Evolutionary conservation across 2,888 invertebrate genomes (phyloP).

Genomic region (Acleris literana): DNA sequence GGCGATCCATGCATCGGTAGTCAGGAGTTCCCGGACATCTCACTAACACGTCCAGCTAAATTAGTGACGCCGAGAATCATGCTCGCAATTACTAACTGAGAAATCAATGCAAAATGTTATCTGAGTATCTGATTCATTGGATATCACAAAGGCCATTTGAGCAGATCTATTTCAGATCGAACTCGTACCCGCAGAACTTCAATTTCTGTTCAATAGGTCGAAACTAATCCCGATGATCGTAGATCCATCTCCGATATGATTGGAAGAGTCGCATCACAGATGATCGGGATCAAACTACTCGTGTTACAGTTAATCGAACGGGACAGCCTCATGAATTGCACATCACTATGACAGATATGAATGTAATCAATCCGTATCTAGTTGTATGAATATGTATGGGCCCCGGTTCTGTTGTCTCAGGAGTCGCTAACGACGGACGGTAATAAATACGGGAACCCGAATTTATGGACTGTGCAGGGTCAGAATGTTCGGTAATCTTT

Average conservation of each 20-base stretch:
- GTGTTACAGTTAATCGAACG: slow-evolving; percentile 33
- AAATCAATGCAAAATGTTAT: no score
- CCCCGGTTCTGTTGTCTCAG: slow-evolving; percentile 30
- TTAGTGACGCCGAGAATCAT: no score
- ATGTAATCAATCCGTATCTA: slow-evolving; percentile 35
- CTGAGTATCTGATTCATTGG: slow-evolving; percentile 17
- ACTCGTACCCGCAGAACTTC: slow-evolving; percentile 29
- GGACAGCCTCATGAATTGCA: slow-evolving; percentile 35
- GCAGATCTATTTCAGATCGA: slow-evolving; percentile 32
- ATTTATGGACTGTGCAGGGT: slow-evolving; percentile 25
- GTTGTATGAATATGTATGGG: slow-evolving; percentile 35
- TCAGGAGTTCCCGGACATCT: slow-evolving; percentile 16
- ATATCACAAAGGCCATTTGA: slow-evolving; percentile 29
- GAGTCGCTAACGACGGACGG: slow-evolving; percentile 23
- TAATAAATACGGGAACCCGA: slow-evolving; percentile 26
- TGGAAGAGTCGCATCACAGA: slow-evolving; percentile 30
- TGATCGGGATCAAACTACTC: slow-evolving; percentile 35
- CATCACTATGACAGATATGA: slow-evolving; percentile 34
- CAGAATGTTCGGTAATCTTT: slow-evolving; percentile 1
- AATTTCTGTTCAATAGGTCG: slow-evolving; percentile 32
- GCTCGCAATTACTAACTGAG: no score
- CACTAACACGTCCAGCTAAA: not conserved
- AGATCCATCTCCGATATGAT: slow-evolving; percentile 34
- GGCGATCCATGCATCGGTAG: slow-evolving; percentile 25
- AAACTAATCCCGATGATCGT: slow-evolving; percentile 24